phyloP scores from a whole-genome alignment of 2,888 invertebrate genomes.

The Leptinotarsa rubiginosa region DNA sequence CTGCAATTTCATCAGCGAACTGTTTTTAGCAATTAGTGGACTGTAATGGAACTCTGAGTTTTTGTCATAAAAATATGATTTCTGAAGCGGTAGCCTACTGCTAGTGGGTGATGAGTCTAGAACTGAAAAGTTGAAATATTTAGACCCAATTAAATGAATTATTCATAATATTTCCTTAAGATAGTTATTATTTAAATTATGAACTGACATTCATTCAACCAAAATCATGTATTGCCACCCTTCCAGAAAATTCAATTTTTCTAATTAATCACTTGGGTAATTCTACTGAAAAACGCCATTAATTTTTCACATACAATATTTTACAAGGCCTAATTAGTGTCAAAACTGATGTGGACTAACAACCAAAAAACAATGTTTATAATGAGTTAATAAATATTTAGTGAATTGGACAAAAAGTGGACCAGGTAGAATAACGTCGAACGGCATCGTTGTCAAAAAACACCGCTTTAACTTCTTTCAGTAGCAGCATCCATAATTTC shows the following conservation, averaged over 20 bases:
- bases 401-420: conserved; percentile 42
- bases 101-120: too few species aligned
- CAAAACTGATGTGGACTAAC: conserved; percentile 40
- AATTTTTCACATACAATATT: conserved; percentile 39
- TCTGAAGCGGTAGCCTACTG: too few species aligned
- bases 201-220: too few species aligned
- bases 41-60: too few species aligned
- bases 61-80: too few species aligned
- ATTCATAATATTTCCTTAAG: too few species aligned
- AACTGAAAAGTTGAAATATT: too few species aligned
- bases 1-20: too few species aligned
- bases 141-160: too few species aligned
- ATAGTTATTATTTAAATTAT: too few species aligned
- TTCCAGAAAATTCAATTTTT: not conserved
- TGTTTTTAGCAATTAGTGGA: too few species aligned
- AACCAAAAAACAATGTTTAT: conserved; percentile 39
- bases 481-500: conserved; percentile 60
- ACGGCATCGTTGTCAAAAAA: conserved; percentile 37
- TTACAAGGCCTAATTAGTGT: conserved; percentile 44
- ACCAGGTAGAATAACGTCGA: conserved; percentile 38
- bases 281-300: conserved; percentile 24
- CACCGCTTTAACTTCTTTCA: conserved; percentile 44
- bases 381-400: conserved; percentile 53
- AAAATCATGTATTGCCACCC: not conserved
- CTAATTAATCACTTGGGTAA: conserved; percentile 1